phyloP scores from a whole-genome alignment of 2,888 invertebrate genomes.

The Drosophila imparisetae region DNA sequence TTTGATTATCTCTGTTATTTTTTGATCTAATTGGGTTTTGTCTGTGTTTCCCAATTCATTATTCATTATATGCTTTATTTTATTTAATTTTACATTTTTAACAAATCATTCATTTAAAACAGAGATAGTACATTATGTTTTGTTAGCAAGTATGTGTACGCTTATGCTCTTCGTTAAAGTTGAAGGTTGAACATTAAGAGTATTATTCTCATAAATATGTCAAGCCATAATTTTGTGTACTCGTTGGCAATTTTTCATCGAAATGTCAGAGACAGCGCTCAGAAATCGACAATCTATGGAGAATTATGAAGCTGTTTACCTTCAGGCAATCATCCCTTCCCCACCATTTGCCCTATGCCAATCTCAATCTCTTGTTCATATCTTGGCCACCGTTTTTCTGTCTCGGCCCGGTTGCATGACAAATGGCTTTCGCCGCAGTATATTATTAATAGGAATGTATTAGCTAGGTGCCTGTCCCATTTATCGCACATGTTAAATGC shows the following conservation, averaged over 20 bases:
- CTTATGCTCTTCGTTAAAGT: slow-evolving; percentile 4
- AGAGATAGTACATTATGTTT: background rate
- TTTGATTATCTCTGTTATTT: background rate
- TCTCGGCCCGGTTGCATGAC: slow-evolving; percentile 50
- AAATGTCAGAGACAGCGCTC: slow-evolving; percentile 50
- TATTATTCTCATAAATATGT: slow-evolving; percentile 48
- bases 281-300: slow-evolving; percentile 61
- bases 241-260: slow-evolving; percentile 54
- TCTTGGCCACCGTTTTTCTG: slow-evolving; percentile 15
- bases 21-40: background rate
- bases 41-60: too few species aligned
- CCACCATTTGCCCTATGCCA: background rate
- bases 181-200: background rate
- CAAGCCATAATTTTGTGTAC: slow-evolving; percentile 50
- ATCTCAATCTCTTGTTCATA: slow-evolving; percentile 4
- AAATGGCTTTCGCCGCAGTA: slow-evolving; percentile 72
- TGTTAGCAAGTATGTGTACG: background rate
- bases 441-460: slow-evolving; percentile 78
- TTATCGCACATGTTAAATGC: slow-evolving; percentile 77
- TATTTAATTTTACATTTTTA: background rate
- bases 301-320: slow-evolving; percentile 64
- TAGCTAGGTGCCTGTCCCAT: slow-evolving; percentile 66
- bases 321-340: slow-evolving; percentile 40
- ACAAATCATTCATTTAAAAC: background rate
- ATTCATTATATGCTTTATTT: background rate